Percentiles rank a stretch among this genome's conserved stretches.
phyloP scores from a whole-genome alignment of 1,140 invertebrate species.

The Globodera rostochiensis region DNA sequence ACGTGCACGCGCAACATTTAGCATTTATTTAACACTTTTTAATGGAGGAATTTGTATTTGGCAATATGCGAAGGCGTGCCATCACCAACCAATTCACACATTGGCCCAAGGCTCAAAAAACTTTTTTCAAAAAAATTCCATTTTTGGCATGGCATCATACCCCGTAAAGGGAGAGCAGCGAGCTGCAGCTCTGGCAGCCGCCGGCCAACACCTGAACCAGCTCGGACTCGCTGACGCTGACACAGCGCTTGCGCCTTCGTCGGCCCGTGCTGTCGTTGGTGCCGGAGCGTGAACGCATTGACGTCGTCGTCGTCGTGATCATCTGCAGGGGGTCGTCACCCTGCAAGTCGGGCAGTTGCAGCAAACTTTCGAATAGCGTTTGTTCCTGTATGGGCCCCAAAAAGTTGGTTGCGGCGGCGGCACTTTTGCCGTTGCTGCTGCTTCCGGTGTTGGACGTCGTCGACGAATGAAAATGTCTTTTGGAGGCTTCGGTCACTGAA shows the following conservation, averaged over 20 bases:
- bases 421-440: not conserved
- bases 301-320: not conserved
- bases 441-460: not conserved
- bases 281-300: slow-evolving; percentile 18
- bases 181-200: slow-evolving; percentile 21
- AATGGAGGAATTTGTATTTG: no score
- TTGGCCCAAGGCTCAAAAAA: no score
- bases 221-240: slow-evolving; percentile 21
- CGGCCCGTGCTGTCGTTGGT: slow-evolving; percentile 9
- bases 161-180: slow-evolving; percentile 13
- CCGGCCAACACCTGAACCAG: slow-evolving; percentile 22
- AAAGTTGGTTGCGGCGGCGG: not conserved
- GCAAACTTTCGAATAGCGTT: not conserved
- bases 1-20: no score
- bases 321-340: not conserved
- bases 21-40: no score
- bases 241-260: not conserved
- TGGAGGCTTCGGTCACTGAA: slow-evolving; percentile 1
- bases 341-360: slow-evolving; percentile 10
- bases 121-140: not conserved
- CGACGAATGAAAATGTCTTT: not conserved
- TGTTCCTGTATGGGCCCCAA: slow-evolving; percentile 20
- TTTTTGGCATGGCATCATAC: not conserved
- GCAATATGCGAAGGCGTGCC: no score
- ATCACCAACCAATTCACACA: no score